phyloP scores from a whole-genome alignment of 2,113 vertebrate species.

The Emydocephalus ijimae region DNA sequence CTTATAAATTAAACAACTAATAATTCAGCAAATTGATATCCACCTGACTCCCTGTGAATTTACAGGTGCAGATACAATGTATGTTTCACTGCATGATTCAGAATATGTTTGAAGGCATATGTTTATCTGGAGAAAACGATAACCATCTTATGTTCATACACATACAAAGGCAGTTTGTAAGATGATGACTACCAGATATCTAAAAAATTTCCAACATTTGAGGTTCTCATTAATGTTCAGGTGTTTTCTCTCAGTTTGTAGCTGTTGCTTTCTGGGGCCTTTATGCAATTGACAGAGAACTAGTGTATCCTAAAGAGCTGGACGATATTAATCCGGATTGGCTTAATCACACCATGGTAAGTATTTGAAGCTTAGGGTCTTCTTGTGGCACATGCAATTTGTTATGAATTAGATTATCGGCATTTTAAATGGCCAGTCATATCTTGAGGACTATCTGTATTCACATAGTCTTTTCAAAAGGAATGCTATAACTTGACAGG shows the following conservation, averaged over 20 bases:
- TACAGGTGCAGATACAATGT: not conserved
- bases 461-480: not conserved
- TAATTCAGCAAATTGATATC: not conserved
- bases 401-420: slow-evolving; percentile 41
- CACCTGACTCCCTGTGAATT: not conserved
- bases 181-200: not conserved
- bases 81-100: not conserved
- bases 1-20: not conserved
- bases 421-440: not conserved
- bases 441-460: not conserved
- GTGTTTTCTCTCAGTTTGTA: slow-evolving; percentile 60
- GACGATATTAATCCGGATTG: slow-evolving; percentile 55
- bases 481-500: not conserved
- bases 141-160: not conserved
- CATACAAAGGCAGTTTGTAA: not conserved
- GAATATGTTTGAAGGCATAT: not conserved
- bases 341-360: slow-evolving; percentile 59
- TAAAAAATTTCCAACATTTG: not conserved
- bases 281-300: slow-evolving; percentile 54
- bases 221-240: not conserved
- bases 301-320: slow-evolving; percentile 49
- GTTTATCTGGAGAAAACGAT: not conserved
- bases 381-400: slow-evolving; percentile 11
- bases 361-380: not conserved
- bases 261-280: slow-evolving; percentile 62